Base-by-base conservation (phyloP, 2,888 invertebrate species). In the Trilocha varians region DNA sequence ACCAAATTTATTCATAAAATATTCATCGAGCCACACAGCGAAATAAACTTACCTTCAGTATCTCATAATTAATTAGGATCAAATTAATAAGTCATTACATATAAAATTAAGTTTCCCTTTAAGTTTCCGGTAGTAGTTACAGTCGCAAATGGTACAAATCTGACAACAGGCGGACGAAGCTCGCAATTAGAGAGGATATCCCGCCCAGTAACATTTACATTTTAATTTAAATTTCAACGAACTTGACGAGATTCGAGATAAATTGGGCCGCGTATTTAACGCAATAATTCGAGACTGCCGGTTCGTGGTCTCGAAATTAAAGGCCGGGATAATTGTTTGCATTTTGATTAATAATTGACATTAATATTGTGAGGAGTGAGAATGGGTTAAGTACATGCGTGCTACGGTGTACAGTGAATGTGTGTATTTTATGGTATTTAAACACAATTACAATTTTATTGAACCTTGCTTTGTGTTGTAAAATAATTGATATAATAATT, bases 211-310 rank as follows among this genome's bases (percentile, higher is more conserved):
- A 76, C 78, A 84, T 84, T 83, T 83, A 82, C 84, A 85, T 85
- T 84, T 83, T 73, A 82, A 84, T 84, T 82, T 78, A 77, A 84
- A 84, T 80, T 78, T 78, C 71, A 57, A 67, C 71, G 71, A 75
- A 76, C 76, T 76, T 78, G 78, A 76, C 77, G 76, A 77, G 78
- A 82, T 83, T 78, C 75, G 62, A 78, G 79, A 82, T 82, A 80
- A 83, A 79, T 78, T 79, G 71, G 70, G 65, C 68, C 62, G 65
- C 71, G 76, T 75, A 77, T 82, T 79, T 82, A 75, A 76, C 75
- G 70, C 73, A 71, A 78, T 78, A 78, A 79, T 82, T 78, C 66
- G 70, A 70, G 70, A 69, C 60, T 65, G 62, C 65, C 65, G 61
- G 55, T 49, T 71, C 70, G 72, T 64, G 75, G 73, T 70, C 69